Conservation (phyloP, 2,113 vertebrate genomes). For the Pelecanus crispus region DNA sequence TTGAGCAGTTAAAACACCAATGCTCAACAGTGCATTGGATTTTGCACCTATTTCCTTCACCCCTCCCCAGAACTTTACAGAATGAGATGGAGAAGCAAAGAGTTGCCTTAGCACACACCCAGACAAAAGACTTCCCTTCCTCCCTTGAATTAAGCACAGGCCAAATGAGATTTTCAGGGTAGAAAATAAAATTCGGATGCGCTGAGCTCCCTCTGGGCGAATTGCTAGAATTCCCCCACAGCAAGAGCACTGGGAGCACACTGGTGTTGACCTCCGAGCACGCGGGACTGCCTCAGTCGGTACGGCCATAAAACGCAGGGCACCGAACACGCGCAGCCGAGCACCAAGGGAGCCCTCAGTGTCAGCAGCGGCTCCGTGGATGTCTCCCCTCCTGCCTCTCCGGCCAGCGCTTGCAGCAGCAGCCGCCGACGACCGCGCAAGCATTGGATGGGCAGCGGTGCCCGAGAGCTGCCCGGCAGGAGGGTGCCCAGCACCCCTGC, state of each 20-base stretch:
- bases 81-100: not conserved
- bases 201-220: not conserved
- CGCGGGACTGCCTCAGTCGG: not conserved
- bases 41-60: not conserved
- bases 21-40: not conserved
- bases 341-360: not conserved
- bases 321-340: not conserved
- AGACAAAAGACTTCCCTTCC: not conserved
- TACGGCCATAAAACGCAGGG: rapidly evolving
- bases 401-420: not conserved
- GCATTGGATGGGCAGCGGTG: not conserved
- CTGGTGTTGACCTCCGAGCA: no score
- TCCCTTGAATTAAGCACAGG: not conserved
- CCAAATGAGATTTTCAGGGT: not conserved
- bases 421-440: no score
- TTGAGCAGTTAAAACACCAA: not conserved
- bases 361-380: not conserved
- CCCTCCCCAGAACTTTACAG: not conserved
- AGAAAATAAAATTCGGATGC: not conserved
- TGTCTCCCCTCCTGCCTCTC: not conserved
- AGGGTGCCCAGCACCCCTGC: not conserved
- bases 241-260: not conserved
- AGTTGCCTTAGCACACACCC: not conserved
- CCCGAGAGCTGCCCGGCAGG: not conserved
- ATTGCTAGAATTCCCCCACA: not conserved